These are phyloP conservation scores for Selene dorsalis DNA, from an alignment of 2,797 vertebrate species.

Conservation along the genomic window DNA sequence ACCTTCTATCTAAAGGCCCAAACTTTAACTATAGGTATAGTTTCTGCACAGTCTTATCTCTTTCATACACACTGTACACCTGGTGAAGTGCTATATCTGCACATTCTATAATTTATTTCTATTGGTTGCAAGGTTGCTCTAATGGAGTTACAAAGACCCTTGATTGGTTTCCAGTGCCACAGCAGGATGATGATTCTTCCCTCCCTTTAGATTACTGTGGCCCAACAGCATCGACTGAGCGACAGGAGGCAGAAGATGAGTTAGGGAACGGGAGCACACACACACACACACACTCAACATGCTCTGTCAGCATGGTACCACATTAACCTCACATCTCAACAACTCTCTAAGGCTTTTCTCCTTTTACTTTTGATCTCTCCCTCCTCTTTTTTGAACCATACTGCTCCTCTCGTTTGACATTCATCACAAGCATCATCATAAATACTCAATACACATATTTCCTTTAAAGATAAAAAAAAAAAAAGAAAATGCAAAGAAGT, in stretches of 20 bases:
- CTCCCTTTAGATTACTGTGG: constrained; percentile 52
- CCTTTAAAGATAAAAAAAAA: constrained; percentile 67
- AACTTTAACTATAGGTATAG: neutral
- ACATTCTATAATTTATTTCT: constrained; percentile 55
- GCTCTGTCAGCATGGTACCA: constrained; percentile 75
- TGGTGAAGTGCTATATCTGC: constrained; percentile 61
- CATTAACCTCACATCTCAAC: constrained; percentile 74
- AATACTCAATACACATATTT: constrained; percentile 68
- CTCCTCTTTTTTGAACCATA: constrained; percentile 34
- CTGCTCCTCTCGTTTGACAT: constrained; percentile 59
- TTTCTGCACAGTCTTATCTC: constrained; percentile 22
- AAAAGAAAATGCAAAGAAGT: constrained; percentile 61
- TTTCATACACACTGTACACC: constrained; percentile 41
- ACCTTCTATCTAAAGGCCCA: neutral
- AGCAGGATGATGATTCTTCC: constrained; percentile 52
- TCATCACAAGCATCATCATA: constrained; percentile 67
- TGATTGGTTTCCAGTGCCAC: constrained; percentile 65
- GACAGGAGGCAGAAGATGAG: constrained; percentile 63
- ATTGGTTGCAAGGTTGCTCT: constrained; percentile 68
- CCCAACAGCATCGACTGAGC: constrained; percentile 53
- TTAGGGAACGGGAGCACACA: constrained; percentile 36
- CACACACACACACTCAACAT: constrained; percentile 39
- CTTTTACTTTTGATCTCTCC: constrained; percentile 56
- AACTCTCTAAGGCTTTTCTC: constrained; percentile 57
- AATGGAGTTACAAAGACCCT: constrained; percentile 55